Percentiles rank a stretch among this genome's conserved stretches.
These are phyloP conservation scores for Lobophora halterata DNA, from an alignment of 2,888 invertebrate species.

Conservation along the genomic window DNA sequence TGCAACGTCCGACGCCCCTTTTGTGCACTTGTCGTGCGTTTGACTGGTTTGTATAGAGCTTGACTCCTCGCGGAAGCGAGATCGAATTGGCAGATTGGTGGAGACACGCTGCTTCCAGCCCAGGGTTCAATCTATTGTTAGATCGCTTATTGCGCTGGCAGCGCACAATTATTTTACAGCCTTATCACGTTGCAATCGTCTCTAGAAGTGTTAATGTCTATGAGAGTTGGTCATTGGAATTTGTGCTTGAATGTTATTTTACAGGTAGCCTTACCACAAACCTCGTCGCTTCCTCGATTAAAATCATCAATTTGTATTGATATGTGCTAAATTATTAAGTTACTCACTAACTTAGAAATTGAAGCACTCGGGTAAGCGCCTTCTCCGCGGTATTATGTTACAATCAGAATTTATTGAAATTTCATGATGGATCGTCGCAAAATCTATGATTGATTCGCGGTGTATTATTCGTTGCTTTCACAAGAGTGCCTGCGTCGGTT, in stretches of 20 bases:
- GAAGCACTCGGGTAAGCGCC: conserved; percentile 22
- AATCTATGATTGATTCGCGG: conserved; percentile 80
- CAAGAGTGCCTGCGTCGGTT: conserved; percentile 69
- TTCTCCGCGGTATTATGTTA: conserved; percentile 23
- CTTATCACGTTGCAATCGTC: conserved; percentile 30
- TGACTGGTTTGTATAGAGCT: conserved; percentile 57
- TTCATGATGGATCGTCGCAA: conserved; percentile 76
- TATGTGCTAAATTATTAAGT: conserved; percentile 25
- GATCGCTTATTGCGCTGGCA: conserved; percentile 58
- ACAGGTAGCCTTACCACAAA: conserved; percentile 8
- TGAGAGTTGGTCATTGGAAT: conserved; percentile 14
- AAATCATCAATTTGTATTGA: conserved; percentile 29
- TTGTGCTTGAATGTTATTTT: conserved; percentile 18
- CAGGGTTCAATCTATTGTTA: conserved; percentile 59
- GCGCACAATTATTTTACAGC: conserved; percentile 37
- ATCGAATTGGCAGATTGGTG: conserved; percentile 55
- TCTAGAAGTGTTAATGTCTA: conserved; percentile 22
- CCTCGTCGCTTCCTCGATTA: conserved; percentile 6
- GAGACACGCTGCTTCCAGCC: conserved; percentile 48
- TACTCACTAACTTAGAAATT: conserved; percentile 30
- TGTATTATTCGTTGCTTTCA: conserved; percentile 75
- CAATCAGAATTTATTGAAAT: conserved; percentile 61
- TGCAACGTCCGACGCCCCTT: conserved; percentile 55
- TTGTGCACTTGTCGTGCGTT: conserved; percentile 66
- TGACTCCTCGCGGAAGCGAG: conserved; percentile 64